Conservation (phyloP, 1,140 invertebrate species). For the Agraylea sexmaculata region DNA sequence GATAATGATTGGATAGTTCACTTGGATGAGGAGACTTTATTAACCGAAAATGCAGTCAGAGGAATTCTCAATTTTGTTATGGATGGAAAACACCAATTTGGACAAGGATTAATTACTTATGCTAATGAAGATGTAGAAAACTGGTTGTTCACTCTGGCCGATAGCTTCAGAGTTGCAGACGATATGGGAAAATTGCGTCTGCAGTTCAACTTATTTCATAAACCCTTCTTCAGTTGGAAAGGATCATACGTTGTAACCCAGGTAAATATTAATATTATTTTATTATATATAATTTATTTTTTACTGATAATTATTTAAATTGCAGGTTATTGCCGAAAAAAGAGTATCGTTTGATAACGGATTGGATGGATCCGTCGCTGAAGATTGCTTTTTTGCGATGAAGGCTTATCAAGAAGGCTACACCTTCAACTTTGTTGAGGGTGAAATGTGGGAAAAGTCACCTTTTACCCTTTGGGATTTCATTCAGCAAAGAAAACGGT, state of each 20-base stretch:
- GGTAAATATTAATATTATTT: slow-evolving; percentile 40
- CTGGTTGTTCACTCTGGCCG: slow-evolving; percentile 93
- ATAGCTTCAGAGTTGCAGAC: slow-evolving; percentile 92
- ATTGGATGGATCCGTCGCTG: slow-evolving; percentile 89
- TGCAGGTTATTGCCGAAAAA: slow-evolving; percentile 75
- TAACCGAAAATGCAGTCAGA: slow-evolving; percentile 82
- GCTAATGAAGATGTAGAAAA: slow-evolving; percentile 94
- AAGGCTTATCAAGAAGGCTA: slow-evolving; percentile 76
- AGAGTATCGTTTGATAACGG: slow-evolving; percentile 92
- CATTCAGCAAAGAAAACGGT: slow-evolving; percentile 89
- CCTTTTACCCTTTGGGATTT: slow-evolving; percentile 93
- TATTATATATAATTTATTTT: not conserved
- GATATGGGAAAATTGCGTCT: slow-evolving; percentile 93
- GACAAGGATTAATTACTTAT: slow-evolving; percentile 96
- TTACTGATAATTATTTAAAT: slow-evolving; percentile 18
- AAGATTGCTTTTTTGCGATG: slow-evolving; percentile 96
- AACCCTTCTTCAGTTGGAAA: slow-evolving; percentile 96
- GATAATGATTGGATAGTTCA: slow-evolving; percentile 96
- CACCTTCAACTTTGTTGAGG: slow-evolving; percentile 86
- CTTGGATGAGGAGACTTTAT: slow-evolving; percentile 91
- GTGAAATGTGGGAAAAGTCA: slow-evolving; percentile 97
- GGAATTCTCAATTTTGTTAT: slow-evolving; percentile 94
- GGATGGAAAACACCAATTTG: slow-evolving; percentile 91
- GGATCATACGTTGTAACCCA: slow-evolving; percentile 90
- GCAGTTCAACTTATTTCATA: slow-evolving; percentile 88